Evolutionary conservation across 2,888 invertebrate genomes (phyloP), one percentile per base, ranked within the genome.

Genomic region (Crocallis elinguaria): DNA sequence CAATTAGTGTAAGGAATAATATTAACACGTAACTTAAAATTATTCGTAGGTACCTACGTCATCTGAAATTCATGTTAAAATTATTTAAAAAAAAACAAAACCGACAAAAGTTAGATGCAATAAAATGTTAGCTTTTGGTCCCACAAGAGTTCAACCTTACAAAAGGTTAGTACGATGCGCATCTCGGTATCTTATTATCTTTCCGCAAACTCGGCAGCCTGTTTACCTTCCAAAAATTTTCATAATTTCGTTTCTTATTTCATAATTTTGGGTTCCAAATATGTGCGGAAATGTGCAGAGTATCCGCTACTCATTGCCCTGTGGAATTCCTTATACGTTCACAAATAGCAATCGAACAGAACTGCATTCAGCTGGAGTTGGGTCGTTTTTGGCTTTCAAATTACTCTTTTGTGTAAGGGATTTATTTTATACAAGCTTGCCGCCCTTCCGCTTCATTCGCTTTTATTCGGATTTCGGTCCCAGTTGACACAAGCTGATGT

Each of bases 231-330:
- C 62, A 62, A 64, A 60, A 42, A 64, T 64, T 64, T 64, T 56
- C 60, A 62, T 62, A 62, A 62, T 62, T 52, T 53, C 46, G 46
- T 62, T 62, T 64, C 64, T 64, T 64, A 62, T 64, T 64, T 52
- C 58, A 62, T 64, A 64, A 62, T 64, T 62, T 52, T 50, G 53
- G 57, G 48, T 48, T 43, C 33, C 58, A 57, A 62, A 61, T 60
- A 49, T 56, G 41, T 45, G 27, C 37, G 54, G 51, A 53, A 57
- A 57, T 48, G 36, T 30, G 32, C 30, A 27, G 25, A 39, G 33
- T 32, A 42, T 19, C 14, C 33, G 14, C 32, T 9, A 23, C 30
- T 32, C 30, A 37, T 27, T 38, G 25, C 48, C 43, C 48, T 14
- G 27, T 37, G 53, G 42, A 48, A 33, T 43, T 42, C 37, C n/a